Base-by-base conservation (phyloP, 1,140 invertebrate species). In the Aphelinus certus region DNA sequence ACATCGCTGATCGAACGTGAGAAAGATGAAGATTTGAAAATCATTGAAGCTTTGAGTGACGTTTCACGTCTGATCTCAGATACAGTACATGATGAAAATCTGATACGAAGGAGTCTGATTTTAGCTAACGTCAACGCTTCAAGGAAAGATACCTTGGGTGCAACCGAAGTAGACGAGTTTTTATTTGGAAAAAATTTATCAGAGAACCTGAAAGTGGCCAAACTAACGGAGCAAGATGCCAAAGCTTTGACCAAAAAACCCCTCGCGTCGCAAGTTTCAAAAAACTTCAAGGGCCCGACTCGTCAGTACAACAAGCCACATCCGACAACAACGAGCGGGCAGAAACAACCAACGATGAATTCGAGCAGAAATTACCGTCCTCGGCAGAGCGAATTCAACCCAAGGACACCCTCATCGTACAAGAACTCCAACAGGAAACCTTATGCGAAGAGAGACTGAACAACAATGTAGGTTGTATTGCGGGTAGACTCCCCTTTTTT, bases 41-140 rank as follows among this genome's bases (percentile, higher is more conserved):
- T 71, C 1, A 47, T 78, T 2, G 71, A 63, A n/a, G 62, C 47
- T n/a, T 10, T 76, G 2, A 79, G 77, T 56, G 70, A 78, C 43
- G 67, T 68, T 5, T 45, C 53, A 0, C 61, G 71, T 60, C 9
- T 79, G 0, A 7, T 78, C 1, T 71, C 67, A 9, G 76, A 79
- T 48, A 26, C 71, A 47, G 70, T 73, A n/a, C 71, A 71, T 1
- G 74, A 78, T 49, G 56, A 74, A 45, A 60, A 56, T 1, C 68
- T 53, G 1, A 79, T 77, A 51, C 58, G 75, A 46, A 55, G 69
- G 7, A 72, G 49, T 42, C 60, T 78, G 9, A 61, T 75, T 1
- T 47, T 78, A 7, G 63, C 48, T 1, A 69, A 69, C 43, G 7
- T 78, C 1, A 71, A 68, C 60, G n/a, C 64, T 7, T 56, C 61